These are phyloP conservation scores for Dichetophora obliterata DNA, from an alignment of 2,888 invertebrate genomes.

Conservation along the genomic window DNA sequence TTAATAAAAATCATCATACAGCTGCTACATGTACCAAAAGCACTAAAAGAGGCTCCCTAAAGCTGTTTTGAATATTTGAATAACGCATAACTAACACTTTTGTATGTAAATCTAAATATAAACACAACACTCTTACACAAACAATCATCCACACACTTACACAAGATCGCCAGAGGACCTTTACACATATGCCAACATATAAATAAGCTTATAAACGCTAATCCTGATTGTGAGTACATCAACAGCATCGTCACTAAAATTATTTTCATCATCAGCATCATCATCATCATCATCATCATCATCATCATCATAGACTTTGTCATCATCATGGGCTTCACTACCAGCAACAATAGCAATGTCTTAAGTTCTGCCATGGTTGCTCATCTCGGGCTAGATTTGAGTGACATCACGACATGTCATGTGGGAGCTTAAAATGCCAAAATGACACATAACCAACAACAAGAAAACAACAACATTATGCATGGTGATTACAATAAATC, in stretches of 20 bases:
- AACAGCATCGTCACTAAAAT: no score
- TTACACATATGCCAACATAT: no score
- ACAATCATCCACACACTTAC: neutral
- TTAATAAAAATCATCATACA: no score
- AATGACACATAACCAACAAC: constrained; percentile 1
- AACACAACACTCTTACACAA: neutral
- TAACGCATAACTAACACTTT: neutral
- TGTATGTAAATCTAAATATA: neutral
- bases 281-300: no score
- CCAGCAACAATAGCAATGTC: no score
- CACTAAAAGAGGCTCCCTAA: neutral
- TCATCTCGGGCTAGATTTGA: no score
- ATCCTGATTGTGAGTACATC: no score
- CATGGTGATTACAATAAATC: constrained; percentile 35
- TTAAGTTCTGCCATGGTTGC: no score
- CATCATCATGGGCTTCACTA: no score
- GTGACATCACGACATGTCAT: neutral
- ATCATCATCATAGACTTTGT: no score
- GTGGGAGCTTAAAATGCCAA: constrained; percentile 1
- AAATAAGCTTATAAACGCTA: no score
- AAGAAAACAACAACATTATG: constrained; percentile 6
- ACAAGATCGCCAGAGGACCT: neutral
- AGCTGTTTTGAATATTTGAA: constrained; percentile 12
- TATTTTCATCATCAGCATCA: no score
- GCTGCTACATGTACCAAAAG: neutral